phyloP scores from a whole-genome alignment of 1,140 invertebrate genomes.

The Gryon sp. region DNA sequence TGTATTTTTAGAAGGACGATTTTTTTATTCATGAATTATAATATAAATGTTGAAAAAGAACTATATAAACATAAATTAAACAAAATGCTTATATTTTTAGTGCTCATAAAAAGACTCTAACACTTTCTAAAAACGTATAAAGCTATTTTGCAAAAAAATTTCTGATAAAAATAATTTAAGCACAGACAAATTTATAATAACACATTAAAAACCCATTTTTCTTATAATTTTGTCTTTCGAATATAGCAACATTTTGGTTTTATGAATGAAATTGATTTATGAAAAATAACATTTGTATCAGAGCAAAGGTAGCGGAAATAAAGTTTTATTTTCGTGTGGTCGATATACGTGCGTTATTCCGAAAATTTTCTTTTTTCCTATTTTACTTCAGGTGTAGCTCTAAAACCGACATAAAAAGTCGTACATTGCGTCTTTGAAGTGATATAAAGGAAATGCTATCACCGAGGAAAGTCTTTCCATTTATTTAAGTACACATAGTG shows the following conservation, averaged over 20 bases:
- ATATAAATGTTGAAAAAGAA: too few relatives aligned
- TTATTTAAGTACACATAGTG: slow-evolving; percentile 19
- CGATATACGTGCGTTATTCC: background rate
- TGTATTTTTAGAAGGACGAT: too few relatives aligned
- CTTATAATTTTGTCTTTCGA: too few relatives aligned
- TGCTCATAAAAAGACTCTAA: too few relatives aligned
- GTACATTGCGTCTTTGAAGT: slow-evolving; percentile 29
- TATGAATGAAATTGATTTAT: background rate
- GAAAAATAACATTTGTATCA: slow-evolving; percentile 13
- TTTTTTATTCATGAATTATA: too few relatives aligned
- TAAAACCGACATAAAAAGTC: slow-evolving; percentile 34
- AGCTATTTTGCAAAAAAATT: too few relatives aligned
- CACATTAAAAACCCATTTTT: too few relatives aligned
- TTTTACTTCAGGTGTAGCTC: slow-evolving; percentile 16
- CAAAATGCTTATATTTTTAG: too few relatives aligned
- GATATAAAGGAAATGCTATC: slow-evolving; percentile 35
- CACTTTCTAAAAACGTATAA: too few relatives aligned
- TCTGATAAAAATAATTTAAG: too few relatives aligned
- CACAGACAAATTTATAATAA: too few relatives aligned
- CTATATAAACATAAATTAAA: too few relatives aligned
- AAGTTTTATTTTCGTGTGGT: slow-evolving; percentile 26
- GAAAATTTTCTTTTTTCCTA: slow-evolving; percentile 3
- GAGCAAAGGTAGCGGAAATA: background rate
- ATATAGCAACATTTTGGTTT: background rate
- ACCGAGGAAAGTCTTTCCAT: slow-evolving; percentile 33